A percentile compares a stretch with the other conserved stretches of the same genome.
phyloP scores from a whole-genome alignment of 2,113 vertebrate species.

The Probosciger aterrimus region DNA sequence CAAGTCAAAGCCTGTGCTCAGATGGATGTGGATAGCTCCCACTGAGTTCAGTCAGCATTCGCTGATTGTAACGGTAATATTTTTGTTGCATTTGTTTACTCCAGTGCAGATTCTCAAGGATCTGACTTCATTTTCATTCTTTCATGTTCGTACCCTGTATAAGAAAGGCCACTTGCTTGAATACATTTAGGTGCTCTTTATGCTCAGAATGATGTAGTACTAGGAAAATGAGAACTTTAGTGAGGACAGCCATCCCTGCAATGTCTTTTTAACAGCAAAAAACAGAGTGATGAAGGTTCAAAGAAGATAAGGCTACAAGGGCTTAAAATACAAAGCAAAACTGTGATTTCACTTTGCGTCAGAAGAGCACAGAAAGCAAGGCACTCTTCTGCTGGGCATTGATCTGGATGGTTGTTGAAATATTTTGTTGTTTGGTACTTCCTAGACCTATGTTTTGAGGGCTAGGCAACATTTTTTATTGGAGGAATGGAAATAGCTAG shows the following conservation, averaged over 20 bases:
- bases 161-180: not conserved
- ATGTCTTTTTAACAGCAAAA: not conserved
- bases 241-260: not conserved
- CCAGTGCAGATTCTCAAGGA: slow-evolving; percentile 13
- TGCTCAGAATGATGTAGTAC: not conserved
- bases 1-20: slow-evolving; percentile 51
- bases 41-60: slow-evolving; percentile 41
- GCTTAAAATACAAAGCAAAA: slow-evolving; percentile 17
- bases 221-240: not conserved
- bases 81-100: slow-evolving; percentile 39
- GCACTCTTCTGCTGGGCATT: not conserved
- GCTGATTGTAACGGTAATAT: slow-evolving; percentile 40
- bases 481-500: not conserved
- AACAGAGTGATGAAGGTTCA: not conserved
- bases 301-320: not conserved
- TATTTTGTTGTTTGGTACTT: not conserved
- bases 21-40: slow-evolving; percentile 48
- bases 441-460: not conserved
- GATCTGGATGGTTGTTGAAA: not conserved
- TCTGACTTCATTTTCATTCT: slow-evolving; percentile 16
- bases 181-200: not conserved
- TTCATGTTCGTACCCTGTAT: not conserved
- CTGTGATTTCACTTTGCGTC: not conserved
- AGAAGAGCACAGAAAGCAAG: not conserved
- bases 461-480: not conserved